Conservation (phyloP, 2,888 invertebrate species). For the Nebria brevicollis region DNA sequence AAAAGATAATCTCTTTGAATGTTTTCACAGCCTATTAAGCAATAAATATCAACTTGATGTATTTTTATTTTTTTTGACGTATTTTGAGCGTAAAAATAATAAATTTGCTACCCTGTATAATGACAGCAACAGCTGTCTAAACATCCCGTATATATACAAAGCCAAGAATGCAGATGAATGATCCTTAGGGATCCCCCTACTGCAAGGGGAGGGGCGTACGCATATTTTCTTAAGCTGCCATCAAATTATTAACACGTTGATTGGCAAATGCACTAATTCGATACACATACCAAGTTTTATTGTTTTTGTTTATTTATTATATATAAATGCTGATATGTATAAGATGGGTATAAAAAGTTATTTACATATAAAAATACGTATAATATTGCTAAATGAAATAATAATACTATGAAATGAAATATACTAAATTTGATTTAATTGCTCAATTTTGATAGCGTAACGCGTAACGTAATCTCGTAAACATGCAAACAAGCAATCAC, state of each 20-base stretch:
- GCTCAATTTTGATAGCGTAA: too few species aligned
- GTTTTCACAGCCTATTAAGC: background rate
- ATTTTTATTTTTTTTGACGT: background rate
- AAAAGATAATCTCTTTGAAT: background rate
- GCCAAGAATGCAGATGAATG: background rate
- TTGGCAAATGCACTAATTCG: background rate
- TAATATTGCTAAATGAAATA: too few species aligned
- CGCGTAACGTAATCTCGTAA: too few species aligned
- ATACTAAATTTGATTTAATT: too few species aligned
- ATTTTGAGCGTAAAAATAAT: slow-evolving; percentile 13
- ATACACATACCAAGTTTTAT: too few species aligned
- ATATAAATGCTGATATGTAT: too few species aligned
- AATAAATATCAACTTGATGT: background rate
- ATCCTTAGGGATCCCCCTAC: background rate
- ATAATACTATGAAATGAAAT: too few species aligned
- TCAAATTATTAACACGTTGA: background rate
- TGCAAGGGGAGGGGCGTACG: too few species aligned
- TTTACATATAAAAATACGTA: too few species aligned
- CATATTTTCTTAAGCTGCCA: background rate
- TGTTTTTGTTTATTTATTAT: too few species aligned
- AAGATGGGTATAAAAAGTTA: too few species aligned
- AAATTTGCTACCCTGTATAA: slow-evolving; percentile 19
- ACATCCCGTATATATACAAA: slow-evolving; percentile 8
- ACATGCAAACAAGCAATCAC: too few species aligned
- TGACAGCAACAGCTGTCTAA: slow-evolving; percentile 16